Percentiles rank a stretch among this genome's conserved stretches.
These are phyloP conservation scores for Sesamia nonagrioides DNA, from an alignment of 1,140 invertebrate genomes.

Conservation along the genomic window DNA sequence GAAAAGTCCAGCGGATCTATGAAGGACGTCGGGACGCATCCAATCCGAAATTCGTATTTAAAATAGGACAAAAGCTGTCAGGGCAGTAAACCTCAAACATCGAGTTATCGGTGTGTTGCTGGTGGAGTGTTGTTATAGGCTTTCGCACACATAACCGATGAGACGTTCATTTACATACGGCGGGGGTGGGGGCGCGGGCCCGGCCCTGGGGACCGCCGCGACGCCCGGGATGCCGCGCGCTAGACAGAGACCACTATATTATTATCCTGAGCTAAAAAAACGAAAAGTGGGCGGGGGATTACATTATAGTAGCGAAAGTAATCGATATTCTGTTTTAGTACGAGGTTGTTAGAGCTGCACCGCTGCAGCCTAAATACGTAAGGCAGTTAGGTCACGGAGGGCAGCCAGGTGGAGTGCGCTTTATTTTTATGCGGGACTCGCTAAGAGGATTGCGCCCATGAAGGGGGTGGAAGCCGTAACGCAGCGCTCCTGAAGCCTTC, in stretches of 20 bases:
- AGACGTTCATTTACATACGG: conserved; percentile 86
- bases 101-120: conserved; percentile 60
- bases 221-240: conserved; percentile 63
- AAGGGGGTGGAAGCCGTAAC: conserved; percentile 42
- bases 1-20: conserved; percentile 45
- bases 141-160: conserved; percentile 71
- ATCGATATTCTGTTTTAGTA: conserved; percentile 89
- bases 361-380: conserved; percentile 82
- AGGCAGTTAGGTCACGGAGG: conserved; percentile 68
- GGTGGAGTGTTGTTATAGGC: conserved; percentile 41
- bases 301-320: conserved; percentile 89
- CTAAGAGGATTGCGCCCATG: conserved; percentile 55
- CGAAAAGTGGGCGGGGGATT: conserved; percentile 88
- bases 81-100: conserved; percentile 84
- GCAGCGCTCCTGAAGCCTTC: conserved; percentile 39
- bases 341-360: conserved; percentile 82
- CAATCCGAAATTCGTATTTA: conserved; percentile 77
- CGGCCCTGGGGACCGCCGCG: conserved; percentile 66
- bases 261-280: conserved; percentile 88
- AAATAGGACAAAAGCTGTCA: conserved; percentile 85
- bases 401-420: conserved; percentile 53
- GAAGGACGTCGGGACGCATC: conserved; percentile 67
- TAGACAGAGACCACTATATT: conserved; percentile 85
- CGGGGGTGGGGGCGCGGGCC: conserved; percentile 77
- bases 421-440: conserved; percentile 58